Conservation (phyloP, 1,140 invertebrate species). For the Popillia japonica region DNA sequence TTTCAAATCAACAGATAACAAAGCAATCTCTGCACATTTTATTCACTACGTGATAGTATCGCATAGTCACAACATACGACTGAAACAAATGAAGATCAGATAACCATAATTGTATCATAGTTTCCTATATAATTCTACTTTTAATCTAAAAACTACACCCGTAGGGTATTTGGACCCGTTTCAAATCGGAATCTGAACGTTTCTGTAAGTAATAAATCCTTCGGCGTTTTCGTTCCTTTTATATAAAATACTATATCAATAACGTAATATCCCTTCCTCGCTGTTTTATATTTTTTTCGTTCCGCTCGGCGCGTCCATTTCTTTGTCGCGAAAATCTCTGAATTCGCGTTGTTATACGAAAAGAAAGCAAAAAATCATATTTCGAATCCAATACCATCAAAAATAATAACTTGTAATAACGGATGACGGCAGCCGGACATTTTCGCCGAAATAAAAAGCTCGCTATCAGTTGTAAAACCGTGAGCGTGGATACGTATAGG, state of each 20-base stretch:
- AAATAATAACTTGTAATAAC: slow-evolving; percentile 25
- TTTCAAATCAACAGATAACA: too few species aligned
- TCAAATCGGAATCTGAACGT: not conserved
- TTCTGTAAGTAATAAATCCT: not conserved
- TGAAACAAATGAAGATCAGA: too few species aligned
- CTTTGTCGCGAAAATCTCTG: not conserved
- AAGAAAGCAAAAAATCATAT: slow-evolving; percentile 20
- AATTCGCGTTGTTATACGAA: too few species aligned
- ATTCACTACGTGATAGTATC: too few species aligned
- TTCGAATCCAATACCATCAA: slow-evolving; percentile 20
- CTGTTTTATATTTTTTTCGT: not conserved
- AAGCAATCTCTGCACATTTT: too few species aligned
- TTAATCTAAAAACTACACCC: too few species aligned
- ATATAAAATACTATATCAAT: slow-evolving; percentile 7
- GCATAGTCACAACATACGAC: too few species aligned
- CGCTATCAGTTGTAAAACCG: not conserved
- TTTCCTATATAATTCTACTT: too few species aligned
- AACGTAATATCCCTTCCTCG: not conserved
- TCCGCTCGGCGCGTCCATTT: not conserved
- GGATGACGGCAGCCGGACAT: slow-evolving; percentile 7
- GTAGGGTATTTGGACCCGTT: too few species aligned
- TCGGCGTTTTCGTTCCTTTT: not conserved
- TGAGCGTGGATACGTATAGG: too few species aligned
- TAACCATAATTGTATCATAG: too few species aligned
- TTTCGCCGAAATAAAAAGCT: slow-evolving; percentile 13